Conservation (phyloP, 2,113 vertebrate genomes). For the Glaucidium brasilianum region DNA sequence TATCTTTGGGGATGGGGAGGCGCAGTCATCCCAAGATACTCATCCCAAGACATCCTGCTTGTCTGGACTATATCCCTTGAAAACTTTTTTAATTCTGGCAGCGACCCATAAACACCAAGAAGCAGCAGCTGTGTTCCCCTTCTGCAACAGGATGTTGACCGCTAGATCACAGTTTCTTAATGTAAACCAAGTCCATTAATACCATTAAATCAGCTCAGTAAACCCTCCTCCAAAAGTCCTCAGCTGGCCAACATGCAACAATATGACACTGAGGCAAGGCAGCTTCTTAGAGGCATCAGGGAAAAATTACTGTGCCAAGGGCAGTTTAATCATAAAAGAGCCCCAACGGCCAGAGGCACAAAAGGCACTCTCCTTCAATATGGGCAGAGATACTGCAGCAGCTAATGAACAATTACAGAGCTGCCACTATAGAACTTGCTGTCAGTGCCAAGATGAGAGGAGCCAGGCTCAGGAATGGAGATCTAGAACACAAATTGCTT, state of each 20-base stretch:
- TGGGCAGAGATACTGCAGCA: neutral
- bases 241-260: neutral
- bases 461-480: neutral
- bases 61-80: constrained; percentile 35
- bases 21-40: neutral
- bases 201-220: neutral
- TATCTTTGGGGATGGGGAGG: constrained; percentile 6
- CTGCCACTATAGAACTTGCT: neutral
- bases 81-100: constrained; percentile 37
- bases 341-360: neutral
- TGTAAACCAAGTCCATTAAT: constrained; percentile 5
- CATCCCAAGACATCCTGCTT: constrained; percentile 20
- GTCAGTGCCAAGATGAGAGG: neutral
- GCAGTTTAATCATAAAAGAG: neutral
- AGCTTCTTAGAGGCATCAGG: neutral
- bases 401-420: neutral
- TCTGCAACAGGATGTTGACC: constrained; percentile 2
- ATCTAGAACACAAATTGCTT: neutral
- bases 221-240: neutral
- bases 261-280: neutral
- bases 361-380: neutral
- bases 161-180: constrained; percentile 3
- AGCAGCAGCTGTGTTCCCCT: constrained; percentile 40
- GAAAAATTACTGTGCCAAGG: neutral
- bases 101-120: constrained; percentile 1